phyloP scores from a whole-genome alignment of 1,140 invertebrate genomes.

The Drosophila jambulina region DNA sequence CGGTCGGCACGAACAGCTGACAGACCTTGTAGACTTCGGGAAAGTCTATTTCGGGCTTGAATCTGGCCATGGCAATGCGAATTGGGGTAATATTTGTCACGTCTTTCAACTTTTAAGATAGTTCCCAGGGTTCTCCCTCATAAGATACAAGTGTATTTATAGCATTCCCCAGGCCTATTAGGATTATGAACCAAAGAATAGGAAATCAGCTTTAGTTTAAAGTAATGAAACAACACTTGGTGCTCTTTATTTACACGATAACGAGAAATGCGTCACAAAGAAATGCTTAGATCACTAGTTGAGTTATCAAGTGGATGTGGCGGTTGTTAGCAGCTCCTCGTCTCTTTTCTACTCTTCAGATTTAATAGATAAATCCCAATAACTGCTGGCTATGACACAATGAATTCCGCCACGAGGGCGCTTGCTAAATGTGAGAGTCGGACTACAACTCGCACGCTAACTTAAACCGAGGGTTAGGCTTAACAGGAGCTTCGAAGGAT shows the following conservation, averaged over 20 bases:
- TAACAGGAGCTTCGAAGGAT: conserved; percentile 38
- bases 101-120: neutral
- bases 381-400: conserved; percentile 69
- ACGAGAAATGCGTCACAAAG: conserved; percentile 62
- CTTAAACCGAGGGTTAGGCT: conserved; percentile 59
- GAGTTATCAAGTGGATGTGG: conserved; percentile 50
- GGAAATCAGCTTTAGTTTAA: conserved; percentile 86
- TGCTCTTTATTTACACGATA: conserved; percentile 74
- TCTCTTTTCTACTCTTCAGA: conserved; percentile 5
- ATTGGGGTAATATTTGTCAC: neutral
- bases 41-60: conserved; percentile 44
- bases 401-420: conserved; percentile 67
- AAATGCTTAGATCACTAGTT: conserved; percentile 73
- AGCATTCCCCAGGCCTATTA: neutral
- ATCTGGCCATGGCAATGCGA: conserved; percentile 7
- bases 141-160: neutral
- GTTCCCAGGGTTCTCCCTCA: neutral
- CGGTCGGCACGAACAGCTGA: conserved; percentile 37
- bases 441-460: conserved; percentile 50
- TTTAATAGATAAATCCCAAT: conserved; percentile 7
- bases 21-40: conserved; percentile 59
- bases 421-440: conserved; percentile 53
- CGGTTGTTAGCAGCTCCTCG: conserved; percentile 23
- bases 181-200: conserved; percentile 74
- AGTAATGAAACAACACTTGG: conserved; percentile 64